Base-by-base conservation (phyloP, 2,888 invertebrate species). In the Heteropelma amictum region DNA sequence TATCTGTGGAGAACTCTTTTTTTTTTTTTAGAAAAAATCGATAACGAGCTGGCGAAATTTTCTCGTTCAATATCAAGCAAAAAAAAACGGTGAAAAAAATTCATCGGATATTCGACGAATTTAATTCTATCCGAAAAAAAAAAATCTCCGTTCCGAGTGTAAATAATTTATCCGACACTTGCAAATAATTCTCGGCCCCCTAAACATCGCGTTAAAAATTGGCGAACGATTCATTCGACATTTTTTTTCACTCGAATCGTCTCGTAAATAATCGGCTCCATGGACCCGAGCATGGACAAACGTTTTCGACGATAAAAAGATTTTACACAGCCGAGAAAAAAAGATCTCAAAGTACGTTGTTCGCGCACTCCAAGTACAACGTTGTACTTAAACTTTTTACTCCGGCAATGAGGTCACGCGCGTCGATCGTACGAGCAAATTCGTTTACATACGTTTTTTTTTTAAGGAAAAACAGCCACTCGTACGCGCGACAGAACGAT, bases 381-480 rank as follows among this genome's bases (percentile, higher is more conserved):
- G 63, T 26, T 54, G 76, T 77, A 77, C 77, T 77, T 77, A 77
- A 70, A 14, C n/a, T n/a, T 67, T 54, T 56, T 49, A 12, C 28
- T 45, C 40, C 33, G 69, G 65, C 35, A 65, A 51, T 23, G 33
- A 47, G 49, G 14, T 53, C 35, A 33, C 19, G 26, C 49, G 67
- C 45, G 49, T 47, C 28, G 40, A 38, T 60, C 51, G 33, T 6
- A 28, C 3, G 3, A n/a, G n/a, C n/a, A n/a, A n/a, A 45, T 21
- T 64, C 60, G 28, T 45, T 47, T 49, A 42, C 21, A 35, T 56
- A 19, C 14, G 23, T 30, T 58, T 60, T 76, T 61, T 65, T 61
- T 65, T 68, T n/a, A 60, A 63, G 72, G 14, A 19, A 35, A 35
- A n/a, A 19, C 8, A 8, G 6, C n/a, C 10, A 8, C 26, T 17